These are phyloP conservation scores for Heliconius nattereri DNA, from an alignment of 1,140 invertebrate species.

Conservation along the genomic window DNA sequence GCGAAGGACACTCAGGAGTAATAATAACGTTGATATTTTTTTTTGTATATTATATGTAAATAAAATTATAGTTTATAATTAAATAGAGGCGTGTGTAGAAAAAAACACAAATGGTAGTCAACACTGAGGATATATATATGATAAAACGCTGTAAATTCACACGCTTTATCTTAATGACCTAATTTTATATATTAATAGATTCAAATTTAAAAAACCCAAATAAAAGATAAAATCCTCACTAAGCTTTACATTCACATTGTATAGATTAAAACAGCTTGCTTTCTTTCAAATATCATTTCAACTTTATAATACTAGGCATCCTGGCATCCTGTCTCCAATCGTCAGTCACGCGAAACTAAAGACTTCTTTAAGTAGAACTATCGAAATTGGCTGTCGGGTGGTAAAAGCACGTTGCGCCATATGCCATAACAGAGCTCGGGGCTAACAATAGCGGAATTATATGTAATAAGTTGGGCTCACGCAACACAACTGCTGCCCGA, in stretches of 20 bases:
- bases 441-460: constrained; percentile 78
- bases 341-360: constrained; percentile 65
- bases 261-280: neutral
- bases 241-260: neutral
- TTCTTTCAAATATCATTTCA: neutral
- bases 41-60: neutral
- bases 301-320: constrained; percentile 20
- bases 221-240: neutral
- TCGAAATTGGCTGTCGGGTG: constrained; percentile 64
- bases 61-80: neutral
- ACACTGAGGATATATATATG: neutral
- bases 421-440: constrained; percentile 66
- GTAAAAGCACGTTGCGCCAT: constrained; percentile 77
- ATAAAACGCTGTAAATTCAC: neutral
- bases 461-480: constrained; percentile 75
- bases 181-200: neutral
- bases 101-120: neutral
- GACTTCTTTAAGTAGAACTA: constrained; percentile 57
- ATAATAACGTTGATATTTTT: constrained; percentile 19
- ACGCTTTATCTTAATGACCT: neutral
- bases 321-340: constrained; percentile 58
- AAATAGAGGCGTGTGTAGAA: neutral
- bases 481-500: constrained; percentile 64
- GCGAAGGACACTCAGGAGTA: constrained; percentile 47
- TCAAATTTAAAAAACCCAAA: neutral